Base-by-base conservation (phyloP, 2,797 vertebrate species). In the Rhabdomys pumilio region DNA sequence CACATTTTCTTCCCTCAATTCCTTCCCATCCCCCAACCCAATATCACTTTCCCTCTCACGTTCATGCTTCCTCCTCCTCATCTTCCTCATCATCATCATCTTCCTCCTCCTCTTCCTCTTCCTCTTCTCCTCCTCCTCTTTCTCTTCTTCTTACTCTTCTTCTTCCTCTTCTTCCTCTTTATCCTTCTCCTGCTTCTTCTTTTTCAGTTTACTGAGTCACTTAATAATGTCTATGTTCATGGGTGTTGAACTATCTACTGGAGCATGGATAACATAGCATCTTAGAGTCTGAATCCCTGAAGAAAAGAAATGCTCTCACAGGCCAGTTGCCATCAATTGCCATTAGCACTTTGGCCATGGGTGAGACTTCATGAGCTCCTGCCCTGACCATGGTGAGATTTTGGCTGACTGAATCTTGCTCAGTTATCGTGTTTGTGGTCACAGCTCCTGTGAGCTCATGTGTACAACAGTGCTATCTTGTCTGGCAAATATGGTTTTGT, bases 61-160 rank as follows among this genome's bases (percentile, higher is more conserved):
- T 55, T 79, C 31, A 34, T 19, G 29, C 34, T 79, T 7, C 47
- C 47, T 15, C 5, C 24, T 63, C 4, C 24, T 26, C 9, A 24
- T 26, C 9, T 12, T 26, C 0, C 65, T 67, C 2, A 11, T 34
- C 0, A 29, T 67, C 1, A 12, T 63, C 0, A 26, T 65, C 1
- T 12, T 65, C 4, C 29, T 65, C 2, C 13, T 65, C 4, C 63
- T 31, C 5, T 29, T 65, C 5, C 63, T 41, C 20, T 5, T 44
- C 44, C 44, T 44, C 47, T 9, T 10, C 47, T 47, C 8, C 47
- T 47, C 47, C 6, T 9, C 12, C 47, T 47, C 8, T 4, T 47
- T 4, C 6, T 9, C 12, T 4, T 57, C 15, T 3, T 19, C 55
- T 14, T 57, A 0, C 17, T 57, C 55, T 4, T 19, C 15, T 13